phyloP scores from a whole-genome alignment of 2,888 invertebrate genomes.

The Eucriotettix oculatus region DNA sequence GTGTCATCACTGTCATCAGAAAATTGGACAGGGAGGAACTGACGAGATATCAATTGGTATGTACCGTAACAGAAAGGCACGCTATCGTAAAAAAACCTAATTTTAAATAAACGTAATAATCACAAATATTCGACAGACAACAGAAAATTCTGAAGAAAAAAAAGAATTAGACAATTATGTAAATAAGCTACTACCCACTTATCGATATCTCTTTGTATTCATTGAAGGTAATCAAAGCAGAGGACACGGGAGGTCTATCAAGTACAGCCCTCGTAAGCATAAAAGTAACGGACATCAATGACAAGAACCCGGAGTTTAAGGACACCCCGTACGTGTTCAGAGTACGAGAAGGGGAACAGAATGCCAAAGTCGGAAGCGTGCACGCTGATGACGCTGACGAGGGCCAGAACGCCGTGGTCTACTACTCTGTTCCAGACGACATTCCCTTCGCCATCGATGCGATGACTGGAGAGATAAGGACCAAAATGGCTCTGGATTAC shows the following conservation, averaged over 20 bases:
- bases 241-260: conserved; percentile 67
- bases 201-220: conserved; percentile 13
- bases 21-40: conserved; percentile 75
- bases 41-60: conserved; percentile 72
- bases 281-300: conserved; percentile 79
- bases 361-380: conserved; percentile 55
- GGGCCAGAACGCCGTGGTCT: conserved; percentile 65
- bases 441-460: conserved; percentile 67
- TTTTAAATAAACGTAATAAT: too few relatives aligned
- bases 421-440: conserved; percentile 61
- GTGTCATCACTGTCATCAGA: conserved; percentile 73
- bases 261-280: conserved; percentile 75
- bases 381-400: conserved; percentile 76
- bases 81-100: too few relatives aligned
- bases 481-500: conserved; percentile 59
- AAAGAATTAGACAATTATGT: too few relatives aligned
- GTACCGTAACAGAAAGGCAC: conserved; percentile 12
- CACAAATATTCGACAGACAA: too few relatives aligned
- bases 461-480: conserved; percentile 60
- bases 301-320: conserved; percentile 82
- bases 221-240: conserved; percentile 60
- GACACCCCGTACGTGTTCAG: conserved; percentile 61
- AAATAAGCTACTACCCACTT: too few relatives aligned
- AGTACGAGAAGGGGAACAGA: conserved; percentile 54
- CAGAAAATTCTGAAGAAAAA: too few relatives aligned